A percentile compares a stretch with the other conserved stretches of the same genome.
Evolutionary conservation across 1,140 invertebrate species (phyloP).

Genomic region (Tachypleus tridentatus): DNA sequence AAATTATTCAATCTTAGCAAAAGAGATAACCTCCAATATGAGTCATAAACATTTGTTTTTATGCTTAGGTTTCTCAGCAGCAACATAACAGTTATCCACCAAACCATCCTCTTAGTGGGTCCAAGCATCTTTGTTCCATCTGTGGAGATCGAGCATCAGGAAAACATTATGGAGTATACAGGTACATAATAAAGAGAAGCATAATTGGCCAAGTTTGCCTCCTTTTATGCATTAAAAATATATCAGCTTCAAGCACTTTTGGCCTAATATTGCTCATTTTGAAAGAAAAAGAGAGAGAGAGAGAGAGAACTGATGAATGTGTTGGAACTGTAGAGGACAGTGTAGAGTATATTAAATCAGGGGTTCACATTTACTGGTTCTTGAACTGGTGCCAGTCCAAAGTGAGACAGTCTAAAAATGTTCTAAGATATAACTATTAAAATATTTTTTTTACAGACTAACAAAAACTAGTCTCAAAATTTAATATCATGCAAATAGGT

Average conservation of each 20-base stretch:
- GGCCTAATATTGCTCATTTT: no score
- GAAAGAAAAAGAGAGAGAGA: not conserved
- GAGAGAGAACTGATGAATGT: conserved; percentile 1
- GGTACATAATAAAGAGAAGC: conserved; percentile 38
- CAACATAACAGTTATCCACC: conserved; percentile 54
- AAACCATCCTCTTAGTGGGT: conserved; percentile 82
- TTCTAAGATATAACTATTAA: no score
- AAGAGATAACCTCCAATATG: not conserved
- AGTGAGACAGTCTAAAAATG: no score
- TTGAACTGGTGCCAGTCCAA: no score
- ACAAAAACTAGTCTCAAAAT: no score
- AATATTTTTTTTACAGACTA: no score
- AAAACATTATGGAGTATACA: conserved; percentile 94
- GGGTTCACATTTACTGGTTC: no score
- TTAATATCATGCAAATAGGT: no score
- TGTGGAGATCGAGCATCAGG: conserved; percentile 88
- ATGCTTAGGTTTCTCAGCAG: not conserved
- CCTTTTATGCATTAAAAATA: no score
- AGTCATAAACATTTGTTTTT: not conserved
- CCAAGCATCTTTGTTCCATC: conserved; percentile 90
- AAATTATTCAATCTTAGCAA: not conserved
- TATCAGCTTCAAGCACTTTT: no score
- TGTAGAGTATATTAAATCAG: no score
- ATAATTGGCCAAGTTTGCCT: no score
- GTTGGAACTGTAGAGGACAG: not conserved